These are phyloP conservation scores for Lithophane socia DNA, from an alignment of 2,888 invertebrate genomes.

Conservation along the genomic window DNA sequence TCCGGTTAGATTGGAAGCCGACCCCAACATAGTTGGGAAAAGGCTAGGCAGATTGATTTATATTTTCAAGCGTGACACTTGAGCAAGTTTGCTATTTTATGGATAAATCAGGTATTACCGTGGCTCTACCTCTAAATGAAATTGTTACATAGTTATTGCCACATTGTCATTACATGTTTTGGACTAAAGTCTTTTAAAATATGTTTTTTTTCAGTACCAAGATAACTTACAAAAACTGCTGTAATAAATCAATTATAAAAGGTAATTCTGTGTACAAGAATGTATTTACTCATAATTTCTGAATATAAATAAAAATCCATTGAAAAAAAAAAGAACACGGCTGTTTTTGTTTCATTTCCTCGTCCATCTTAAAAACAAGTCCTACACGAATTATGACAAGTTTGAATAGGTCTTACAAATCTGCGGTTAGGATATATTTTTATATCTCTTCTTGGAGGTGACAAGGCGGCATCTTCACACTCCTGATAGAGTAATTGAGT, in stretches of 20 bases:
- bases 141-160: neutral
- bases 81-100: neutral
- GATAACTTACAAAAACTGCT: neutral
- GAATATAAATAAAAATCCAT: neutral
- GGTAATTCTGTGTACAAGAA: neutral
- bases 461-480: constrained; percentile 67
- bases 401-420: constrained; percentile 59
- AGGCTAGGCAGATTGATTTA: no score
- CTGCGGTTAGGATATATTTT: constrained; percentile 61
- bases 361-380: constrained; percentile 27
- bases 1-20: no score
- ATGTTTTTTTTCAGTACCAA: neutral
- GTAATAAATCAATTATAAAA: neutral
- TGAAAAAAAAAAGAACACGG: neutral
- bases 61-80: neutral
- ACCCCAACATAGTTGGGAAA: no score
- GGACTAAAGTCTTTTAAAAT: neutral
- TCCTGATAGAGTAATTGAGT: constrained; percentile 85
- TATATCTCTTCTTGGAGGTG: constrained; percentile 60
- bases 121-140: neutral
- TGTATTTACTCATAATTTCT: neutral
- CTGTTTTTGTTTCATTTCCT: constrained; percentile 21
- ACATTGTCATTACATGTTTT: neutral
- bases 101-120: neutral
- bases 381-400: constrained; percentile 45